A percentile compares a stretch with the other conserved stretches of the same genome.
These are phyloP conservation scores for Notodonta ziczac DNA, from an alignment of 2,888 invertebrate genomes.

Conservation along the genomic window DNA sequence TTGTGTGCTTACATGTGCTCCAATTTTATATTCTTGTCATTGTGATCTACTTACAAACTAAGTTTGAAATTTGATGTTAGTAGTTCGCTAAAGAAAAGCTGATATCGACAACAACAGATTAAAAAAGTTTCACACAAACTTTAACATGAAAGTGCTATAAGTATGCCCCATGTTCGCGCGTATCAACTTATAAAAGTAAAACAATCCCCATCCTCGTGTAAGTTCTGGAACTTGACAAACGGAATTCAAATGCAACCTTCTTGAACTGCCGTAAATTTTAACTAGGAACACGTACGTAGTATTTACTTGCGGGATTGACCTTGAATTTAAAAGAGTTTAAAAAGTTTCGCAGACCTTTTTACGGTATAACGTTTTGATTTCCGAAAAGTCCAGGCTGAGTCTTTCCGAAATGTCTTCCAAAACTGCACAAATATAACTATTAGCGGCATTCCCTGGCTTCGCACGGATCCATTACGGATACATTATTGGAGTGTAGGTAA, in stretches of 20 bases:
- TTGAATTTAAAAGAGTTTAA: background rate
- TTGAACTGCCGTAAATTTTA: background rate
- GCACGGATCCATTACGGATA: no score
- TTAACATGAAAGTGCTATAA: background rate
- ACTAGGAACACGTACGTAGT: background rate
- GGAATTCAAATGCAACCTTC: background rate
- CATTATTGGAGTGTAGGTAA: no score
- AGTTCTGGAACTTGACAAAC: background rate
- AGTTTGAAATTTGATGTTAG: no score
- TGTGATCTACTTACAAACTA: no score
- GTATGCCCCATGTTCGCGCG: background rate
- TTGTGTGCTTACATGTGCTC: background rate
- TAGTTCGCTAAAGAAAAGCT: background rate
- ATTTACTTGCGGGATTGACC: background rate
- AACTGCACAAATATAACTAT: no score
- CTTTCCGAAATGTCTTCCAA: no score
- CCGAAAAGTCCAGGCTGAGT: no score
- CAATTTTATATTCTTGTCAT: background rate
- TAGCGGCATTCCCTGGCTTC: no score
- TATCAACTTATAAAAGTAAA: background rate
- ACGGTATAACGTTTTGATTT: no score
- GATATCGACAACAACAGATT: background rate
- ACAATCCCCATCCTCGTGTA: background rate
- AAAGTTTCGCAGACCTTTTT: no score
- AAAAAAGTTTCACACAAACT: background rate